phyloP scores from a whole-genome alignment of 64 coral and sea anemone species.

The Dendronephthya gigantea region DNA sequence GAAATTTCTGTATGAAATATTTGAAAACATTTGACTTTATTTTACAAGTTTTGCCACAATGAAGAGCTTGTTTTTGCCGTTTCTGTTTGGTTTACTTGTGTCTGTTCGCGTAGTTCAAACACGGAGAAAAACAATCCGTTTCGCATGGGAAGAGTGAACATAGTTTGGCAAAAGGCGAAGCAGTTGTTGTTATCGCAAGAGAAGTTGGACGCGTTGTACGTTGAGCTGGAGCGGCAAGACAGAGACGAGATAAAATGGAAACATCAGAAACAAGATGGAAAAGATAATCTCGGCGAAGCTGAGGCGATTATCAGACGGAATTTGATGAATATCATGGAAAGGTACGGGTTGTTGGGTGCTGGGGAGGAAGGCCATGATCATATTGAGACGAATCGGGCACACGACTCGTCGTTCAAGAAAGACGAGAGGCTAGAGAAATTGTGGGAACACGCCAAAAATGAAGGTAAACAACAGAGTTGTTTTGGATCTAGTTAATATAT shows the following conservation, averaged over 20 bases:
- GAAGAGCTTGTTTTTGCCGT: neutral
- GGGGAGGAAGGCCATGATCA: neutral
- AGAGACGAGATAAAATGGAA: conserved; percentile 4
- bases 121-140: neutral
- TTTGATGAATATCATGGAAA: neutral
- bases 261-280: neutral
- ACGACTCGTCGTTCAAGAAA: neutral
- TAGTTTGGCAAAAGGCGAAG: conserved; percentile 9
- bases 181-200: neutral
- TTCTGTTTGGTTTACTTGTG: neutral
- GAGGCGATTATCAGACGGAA: neutral
- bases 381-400: neutral
- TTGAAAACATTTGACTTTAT: neutral
- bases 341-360: neutral
- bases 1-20: neutral
- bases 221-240: neutral
- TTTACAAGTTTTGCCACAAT: neutral
- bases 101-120: neutral
- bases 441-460: neutral
- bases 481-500: too few species aligned
- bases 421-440: conserved; percentile 9
- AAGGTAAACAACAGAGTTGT: neutral
- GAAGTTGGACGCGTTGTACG: neutral
- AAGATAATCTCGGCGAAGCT: neutral
- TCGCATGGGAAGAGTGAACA: neutral